A percentile compares a stretch with the other conserved stretches of the same genome.
Evolutionary conservation across 2,113 vertebrate genomes (phyloP).

Genomic region (Phocoena phocoena): DNA sequence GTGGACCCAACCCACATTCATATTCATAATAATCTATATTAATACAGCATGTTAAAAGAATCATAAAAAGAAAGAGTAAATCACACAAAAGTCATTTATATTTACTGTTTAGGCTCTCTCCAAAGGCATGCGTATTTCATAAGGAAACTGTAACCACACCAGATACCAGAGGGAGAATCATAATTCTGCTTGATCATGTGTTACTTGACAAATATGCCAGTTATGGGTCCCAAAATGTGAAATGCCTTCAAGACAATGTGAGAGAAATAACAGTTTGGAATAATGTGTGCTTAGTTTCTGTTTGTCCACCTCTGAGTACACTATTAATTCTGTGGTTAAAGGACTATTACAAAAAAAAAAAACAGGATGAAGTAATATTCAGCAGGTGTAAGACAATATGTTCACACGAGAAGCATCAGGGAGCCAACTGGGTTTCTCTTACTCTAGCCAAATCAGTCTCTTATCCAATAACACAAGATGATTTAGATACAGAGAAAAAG

Average conservation of each 20-base stretch:
- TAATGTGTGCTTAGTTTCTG: constrained; percentile 26
- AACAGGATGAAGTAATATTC: constrained; percentile 17
- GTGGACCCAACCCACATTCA: background rate
- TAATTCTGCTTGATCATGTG: background rate
- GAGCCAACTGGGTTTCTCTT: constrained; percentile 14
- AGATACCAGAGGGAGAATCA: background rate
- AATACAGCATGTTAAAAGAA: background rate
- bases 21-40: background rate
- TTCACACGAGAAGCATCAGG: background rate
- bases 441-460: constrained; percentile 33
- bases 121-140: background rate
- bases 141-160: background rate
- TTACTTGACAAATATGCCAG: background rate
- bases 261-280: constrained; percentile 9
- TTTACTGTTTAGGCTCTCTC: background rate
- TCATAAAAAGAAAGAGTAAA: background rate
- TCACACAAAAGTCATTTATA: background rate
- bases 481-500: background rate
- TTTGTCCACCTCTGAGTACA: constrained; percentile 18
- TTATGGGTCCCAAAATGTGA: background rate
- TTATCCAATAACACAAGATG: background rate
- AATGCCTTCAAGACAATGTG: background rate
- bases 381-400: constrained; percentile 31
- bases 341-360: background rate
- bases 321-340: constrained; percentile 33